Conservation (phyloP, 2,888 invertebrate species). For the Selenia dentaria region DNA sequence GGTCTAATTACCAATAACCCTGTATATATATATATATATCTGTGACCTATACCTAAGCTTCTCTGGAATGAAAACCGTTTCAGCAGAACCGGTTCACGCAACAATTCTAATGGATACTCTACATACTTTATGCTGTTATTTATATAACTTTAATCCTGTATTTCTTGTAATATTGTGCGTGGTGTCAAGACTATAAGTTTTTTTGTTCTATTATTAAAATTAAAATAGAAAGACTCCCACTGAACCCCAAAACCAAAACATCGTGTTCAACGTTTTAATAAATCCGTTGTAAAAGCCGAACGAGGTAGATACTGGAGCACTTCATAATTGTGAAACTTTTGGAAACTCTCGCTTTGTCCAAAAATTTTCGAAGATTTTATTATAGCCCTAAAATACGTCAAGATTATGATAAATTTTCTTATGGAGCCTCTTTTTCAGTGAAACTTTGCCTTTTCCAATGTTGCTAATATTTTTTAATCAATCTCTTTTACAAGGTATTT, state of each 20-base stretch:
- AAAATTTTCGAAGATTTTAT: conserved; percentile 33
- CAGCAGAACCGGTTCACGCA: too few species aligned
- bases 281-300: conserved; percentile 35
- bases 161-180: too few species aligned
- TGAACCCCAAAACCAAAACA: conserved; percentile 30
- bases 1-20: too few species aligned
- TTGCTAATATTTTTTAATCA: conserved; percentile 16
- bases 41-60: too few species aligned
- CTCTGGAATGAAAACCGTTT: too few species aligned
- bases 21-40: too few species aligned
- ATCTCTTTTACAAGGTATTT: conserved; percentile 14
- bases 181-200: too few species aligned
- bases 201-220: too few species aligned
- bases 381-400: conserved; percentile 28
- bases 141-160: too few species aligned
- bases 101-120: too few species aligned
- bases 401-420: conserved; percentile 28
- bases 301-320: conserved; percentile 27
- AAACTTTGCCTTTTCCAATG: conserved; percentile 17
- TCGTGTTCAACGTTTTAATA: conserved; percentile 37
- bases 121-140: too few species aligned
- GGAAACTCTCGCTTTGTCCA: conserved; percentile 32
- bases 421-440: conserved; percentile 16
- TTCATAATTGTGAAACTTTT: conserved; percentile 38
- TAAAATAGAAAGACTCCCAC: too few species aligned